Percentiles rank a stretch among this genome's conserved stretches.
These are phyloP conservation scores for Leptinotarsa defecta DNA, from an alignment of 1,140 invertebrate genomes.

Conservation along the genomic window DNA sequence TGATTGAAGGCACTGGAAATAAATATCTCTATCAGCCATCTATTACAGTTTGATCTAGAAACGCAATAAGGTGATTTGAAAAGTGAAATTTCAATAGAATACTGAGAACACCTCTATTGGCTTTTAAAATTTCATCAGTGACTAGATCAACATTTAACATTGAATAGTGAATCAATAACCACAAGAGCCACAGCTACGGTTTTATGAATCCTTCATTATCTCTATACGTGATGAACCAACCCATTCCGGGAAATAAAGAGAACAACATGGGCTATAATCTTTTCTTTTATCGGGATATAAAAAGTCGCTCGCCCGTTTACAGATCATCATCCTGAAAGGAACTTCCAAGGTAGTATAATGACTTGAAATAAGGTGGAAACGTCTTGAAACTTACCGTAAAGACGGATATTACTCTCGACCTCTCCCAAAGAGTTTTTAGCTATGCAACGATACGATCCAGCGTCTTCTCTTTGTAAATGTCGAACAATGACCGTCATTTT, in stretches of 20 bases:
- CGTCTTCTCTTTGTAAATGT: slow-evolving; percentile 77
- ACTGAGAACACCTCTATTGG: too few species aligned
- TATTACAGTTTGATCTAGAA: too few species aligned
- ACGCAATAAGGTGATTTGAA: too few species aligned
- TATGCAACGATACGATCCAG: slow-evolving; percentile 85
- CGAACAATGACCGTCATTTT: slow-evolving; percentile 82
- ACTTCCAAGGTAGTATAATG: background rate
- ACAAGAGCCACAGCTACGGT: background rate
- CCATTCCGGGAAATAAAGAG: background rate
- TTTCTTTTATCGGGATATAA: slow-evolving; percentile 12
- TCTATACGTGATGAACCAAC: slow-evolving; percentile 3
- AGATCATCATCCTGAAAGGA: slow-evolving; percentile 20
- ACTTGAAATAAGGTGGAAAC: background rate
- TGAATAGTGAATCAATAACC: too few species aligned
- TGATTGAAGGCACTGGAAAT: too few species aligned
- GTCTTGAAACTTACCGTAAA: slow-evolving; percentile 76
- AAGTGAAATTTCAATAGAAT: too few species aligned
- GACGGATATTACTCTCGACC: slow-evolving; percentile 83
- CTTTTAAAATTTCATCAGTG: too few species aligned
- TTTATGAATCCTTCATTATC: slow-evolving; percentile 9
- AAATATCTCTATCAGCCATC: too few species aligned
- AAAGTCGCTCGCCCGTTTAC: background rate
- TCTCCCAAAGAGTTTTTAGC: slow-evolving; percentile 90
- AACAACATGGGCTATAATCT: background rate
- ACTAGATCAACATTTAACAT: too few species aligned